Percentiles rank a stretch among this genome's conserved stretches.
phyloP scores from a whole-genome alignment of 2,888 invertebrate species.

The Glaucopsyche alexis region DNA sequence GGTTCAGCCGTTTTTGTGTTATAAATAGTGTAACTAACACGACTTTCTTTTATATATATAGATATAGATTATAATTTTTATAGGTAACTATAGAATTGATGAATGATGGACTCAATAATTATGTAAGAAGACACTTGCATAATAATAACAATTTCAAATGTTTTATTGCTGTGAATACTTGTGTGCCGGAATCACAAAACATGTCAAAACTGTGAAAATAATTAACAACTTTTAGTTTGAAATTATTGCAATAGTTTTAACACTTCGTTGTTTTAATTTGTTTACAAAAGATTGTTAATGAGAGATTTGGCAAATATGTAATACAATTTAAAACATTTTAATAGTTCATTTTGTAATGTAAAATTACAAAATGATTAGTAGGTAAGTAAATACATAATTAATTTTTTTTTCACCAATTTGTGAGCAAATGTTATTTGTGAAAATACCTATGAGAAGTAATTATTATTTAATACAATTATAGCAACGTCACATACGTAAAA shows the following conservation, averaged over 20 bases:
- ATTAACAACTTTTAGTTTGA: background rate
- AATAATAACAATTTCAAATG: background rate
- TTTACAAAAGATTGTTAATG: slow-evolving; percentile 7
- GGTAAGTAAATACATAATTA: too few species aligned
- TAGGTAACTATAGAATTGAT: too few species aligned
- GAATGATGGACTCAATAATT: background rate
- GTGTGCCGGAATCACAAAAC: background rate
- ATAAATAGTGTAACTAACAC: too few species aligned
- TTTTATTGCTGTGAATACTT: background rate
- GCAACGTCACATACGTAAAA: too few species aligned
- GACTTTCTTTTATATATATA: too few species aligned
- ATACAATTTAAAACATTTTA: background rate
- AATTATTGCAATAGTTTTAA: background rate
- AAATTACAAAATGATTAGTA: background rate
- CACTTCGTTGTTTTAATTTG: slow-evolving; percentile 8
- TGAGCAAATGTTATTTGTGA: too few species aligned
- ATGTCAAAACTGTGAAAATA: slow-evolving; percentile 1
- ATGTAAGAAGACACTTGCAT: background rate
- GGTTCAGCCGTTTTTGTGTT: too few species aligned
- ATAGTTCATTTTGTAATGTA: background rate
- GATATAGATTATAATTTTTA: too few species aligned
- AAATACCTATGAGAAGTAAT: too few species aligned
- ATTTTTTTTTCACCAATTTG: too few species aligned
- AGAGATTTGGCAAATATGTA: background rate
- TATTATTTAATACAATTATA: too few species aligned